Conservation (phyloP, 1,140 invertebrate species). For the Ceratina japonica region DNA sequence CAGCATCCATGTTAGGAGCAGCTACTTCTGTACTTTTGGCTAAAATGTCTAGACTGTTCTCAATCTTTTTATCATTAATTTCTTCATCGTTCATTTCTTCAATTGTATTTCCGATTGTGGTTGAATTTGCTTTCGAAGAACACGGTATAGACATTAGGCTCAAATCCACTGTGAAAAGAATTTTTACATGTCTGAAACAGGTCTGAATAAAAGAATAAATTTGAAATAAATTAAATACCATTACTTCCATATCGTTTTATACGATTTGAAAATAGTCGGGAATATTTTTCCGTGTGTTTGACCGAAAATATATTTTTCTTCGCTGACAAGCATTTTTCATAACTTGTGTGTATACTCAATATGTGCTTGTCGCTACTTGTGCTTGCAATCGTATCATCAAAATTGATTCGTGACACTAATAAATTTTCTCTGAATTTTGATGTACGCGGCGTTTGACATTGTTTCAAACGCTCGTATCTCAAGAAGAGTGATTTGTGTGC, state of each 20-base stretch:
- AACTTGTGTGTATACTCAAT: slow-evolving; percentile 3
- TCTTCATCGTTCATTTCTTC: slow-evolving; percentile 35
- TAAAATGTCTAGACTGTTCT: slow-evolving; percentile 46
- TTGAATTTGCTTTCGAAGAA: slow-evolving; percentile 57
- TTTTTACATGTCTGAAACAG: not conserved
- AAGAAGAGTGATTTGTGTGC: slow-evolving; percentile 68
- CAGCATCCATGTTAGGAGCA: slow-evolving; percentile 16
- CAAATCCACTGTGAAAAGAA: slow-evolving; percentile 42
- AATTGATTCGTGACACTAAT: slow-evolving; percentile 65
- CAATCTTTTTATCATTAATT: slow-evolving; percentile 6
- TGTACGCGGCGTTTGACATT: slow-evolving; percentile 16
- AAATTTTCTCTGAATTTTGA: slow-evolving; percentile 54
- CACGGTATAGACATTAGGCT: slow-evolving; percentile 55
- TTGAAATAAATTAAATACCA: not conserved
- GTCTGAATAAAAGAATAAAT: not conserved
- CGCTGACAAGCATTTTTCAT: slow-evolving; percentile 2
- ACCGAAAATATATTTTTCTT: slow-evolving; percentile 33
- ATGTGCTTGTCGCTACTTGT: slow-evolving; percentile 46
- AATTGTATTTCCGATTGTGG: slow-evolving; percentile 43
- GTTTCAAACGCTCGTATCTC: slow-evolving; percentile 56
- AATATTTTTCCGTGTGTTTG: slow-evolving; percentile 63
- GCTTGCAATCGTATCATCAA: slow-evolving; percentile 62
- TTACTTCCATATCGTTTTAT: slow-evolving; percentile 35
- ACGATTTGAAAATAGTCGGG: slow-evolving; percentile 60
- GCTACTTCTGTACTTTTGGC: slow-evolving; percentile 25